A percentile compares a stretch with the other conserved stretches of the same genome.
Conservation (phyloP, 2,113 vertebrate genomes). For the Chascanopsetta lugubris region DNA sequence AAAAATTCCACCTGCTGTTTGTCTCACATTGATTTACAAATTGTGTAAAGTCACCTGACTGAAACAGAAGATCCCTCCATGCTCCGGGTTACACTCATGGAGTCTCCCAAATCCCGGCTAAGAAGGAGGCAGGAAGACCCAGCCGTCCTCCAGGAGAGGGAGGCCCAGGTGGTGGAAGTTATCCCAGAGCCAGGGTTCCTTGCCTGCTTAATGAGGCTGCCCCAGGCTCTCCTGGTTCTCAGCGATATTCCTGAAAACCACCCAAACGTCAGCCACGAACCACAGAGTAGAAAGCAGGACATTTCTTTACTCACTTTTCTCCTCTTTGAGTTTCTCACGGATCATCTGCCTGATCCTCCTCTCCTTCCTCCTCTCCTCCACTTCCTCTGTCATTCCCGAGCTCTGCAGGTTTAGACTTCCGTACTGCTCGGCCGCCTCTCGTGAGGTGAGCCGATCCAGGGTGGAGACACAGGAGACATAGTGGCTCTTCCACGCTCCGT, state of each 20-base stretch:
- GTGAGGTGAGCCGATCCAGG: constrained; percentile 78
- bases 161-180: constrained; percentile 33
- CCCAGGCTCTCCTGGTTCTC: constrained; percentile 79
- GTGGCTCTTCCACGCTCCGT: constrained; percentile 82
- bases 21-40: background rate
- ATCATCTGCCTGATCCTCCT: constrained; percentile 75
- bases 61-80: constrained; percentile 9
- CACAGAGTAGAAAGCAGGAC: background rate
- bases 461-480: constrained; percentile 79
- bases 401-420: constrained; percentile 75
- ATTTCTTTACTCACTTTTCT: constrained; percentile 77
- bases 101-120: constrained; percentile 9
- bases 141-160: constrained; percentile 35
- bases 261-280: background rate
- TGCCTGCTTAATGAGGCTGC: constrained; percentile 59
- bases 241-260: constrained; percentile 70
- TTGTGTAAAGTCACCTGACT: constrained; percentile 39
- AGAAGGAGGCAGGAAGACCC: constrained; percentile 19
- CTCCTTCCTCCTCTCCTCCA: constrained; percentile 79
- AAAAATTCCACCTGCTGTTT: background rate
- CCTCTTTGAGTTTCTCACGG: constrained; percentile 74
- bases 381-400: constrained; percentile 60
- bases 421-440: constrained; percentile 75
- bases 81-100: constrained; percentile 1
- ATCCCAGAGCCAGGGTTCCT: constrained; percentile 12